Conservation (phyloP, 1,140 invertebrate species). For the Lysiphlebus fabarum region DNA sequence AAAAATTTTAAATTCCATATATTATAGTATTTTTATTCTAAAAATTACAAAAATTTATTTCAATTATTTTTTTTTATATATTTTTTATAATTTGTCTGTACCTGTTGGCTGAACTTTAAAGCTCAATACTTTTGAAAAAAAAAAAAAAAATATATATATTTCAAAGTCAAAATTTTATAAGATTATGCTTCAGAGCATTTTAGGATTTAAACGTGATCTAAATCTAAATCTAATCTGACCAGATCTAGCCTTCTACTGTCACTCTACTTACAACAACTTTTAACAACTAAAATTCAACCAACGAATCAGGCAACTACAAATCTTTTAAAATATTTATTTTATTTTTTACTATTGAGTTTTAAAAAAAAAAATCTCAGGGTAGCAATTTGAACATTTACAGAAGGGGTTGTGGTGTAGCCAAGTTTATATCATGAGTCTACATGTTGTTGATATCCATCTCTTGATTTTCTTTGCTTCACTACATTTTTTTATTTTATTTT, state of each 20-base stretch:
- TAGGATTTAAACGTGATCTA: conserved; percentile 48
- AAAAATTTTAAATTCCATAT: too few relatives aligned
- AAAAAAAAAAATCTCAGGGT: conserved; percentile 37
- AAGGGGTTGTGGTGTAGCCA: not conserved
- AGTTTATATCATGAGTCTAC: not conserved
- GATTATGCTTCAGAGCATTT: conserved; percentile 17
- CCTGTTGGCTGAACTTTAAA: too few relatives aligned
- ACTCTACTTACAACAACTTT: not conserved
- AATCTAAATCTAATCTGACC: conserved; percentile 51
- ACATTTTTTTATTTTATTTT: too few relatives aligned
- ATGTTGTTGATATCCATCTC: too few relatives aligned
- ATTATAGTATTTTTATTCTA: too few relatives aligned
- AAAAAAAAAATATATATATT: too few relatives aligned
- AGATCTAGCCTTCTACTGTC: conserved; percentile 19
- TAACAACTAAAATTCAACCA: not conserved
- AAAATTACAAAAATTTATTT: too few relatives aligned
- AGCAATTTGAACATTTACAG: conserved; percentile 30
- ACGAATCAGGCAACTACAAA: not conserved
- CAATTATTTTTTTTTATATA: too few relatives aligned
- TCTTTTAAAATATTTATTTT: not conserved
- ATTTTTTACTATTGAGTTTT: conserved; percentile 37
- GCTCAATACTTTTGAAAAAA: too few relatives aligned
- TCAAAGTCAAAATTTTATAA: too few relatives aligned
- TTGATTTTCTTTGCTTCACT: too few relatives aligned
- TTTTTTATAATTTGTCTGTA: too few relatives aligned